Conservation (phyloP, 2,888 invertebrate species). For the Tetragonisca angustula region DNA sequence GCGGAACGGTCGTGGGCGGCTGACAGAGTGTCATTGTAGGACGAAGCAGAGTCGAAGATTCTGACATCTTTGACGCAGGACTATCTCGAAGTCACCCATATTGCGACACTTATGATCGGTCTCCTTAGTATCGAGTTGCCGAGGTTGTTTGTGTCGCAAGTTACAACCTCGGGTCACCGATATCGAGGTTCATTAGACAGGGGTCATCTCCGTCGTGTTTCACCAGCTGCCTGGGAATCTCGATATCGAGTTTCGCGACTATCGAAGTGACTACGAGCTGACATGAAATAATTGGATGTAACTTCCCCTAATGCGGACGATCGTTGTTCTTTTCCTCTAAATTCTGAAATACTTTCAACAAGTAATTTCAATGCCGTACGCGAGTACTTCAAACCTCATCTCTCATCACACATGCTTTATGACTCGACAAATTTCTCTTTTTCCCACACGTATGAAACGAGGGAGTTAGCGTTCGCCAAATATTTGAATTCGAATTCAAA, state of each 20-base stretch:
- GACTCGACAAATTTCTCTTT: no score
- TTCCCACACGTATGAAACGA: no score
- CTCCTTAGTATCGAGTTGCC: conserved; percentile 7
- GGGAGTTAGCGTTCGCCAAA: no score
- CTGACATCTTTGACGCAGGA: no score
- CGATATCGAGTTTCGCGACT: neutral
- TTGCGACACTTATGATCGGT: neutral
- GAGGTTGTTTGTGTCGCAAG: neutral
- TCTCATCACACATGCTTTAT: no score
- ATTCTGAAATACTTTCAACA: no score
- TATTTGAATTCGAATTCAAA: no score
- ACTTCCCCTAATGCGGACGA: no score
- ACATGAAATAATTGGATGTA: no score
- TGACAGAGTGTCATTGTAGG: neutral
- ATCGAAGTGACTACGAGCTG: neutral
- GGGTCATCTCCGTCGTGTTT: neutral
- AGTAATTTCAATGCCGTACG: no score
- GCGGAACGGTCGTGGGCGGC: neutral
- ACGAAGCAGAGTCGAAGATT: neutral
- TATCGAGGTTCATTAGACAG: conserved; percentile 9
- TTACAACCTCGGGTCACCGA: neutral
- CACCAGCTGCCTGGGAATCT: neutral
- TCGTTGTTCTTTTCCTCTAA: neutral
- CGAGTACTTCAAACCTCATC: no score
- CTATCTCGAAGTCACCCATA: neutral